phyloP scores from a whole-genome alignment of 2,797 vertebrate species.

The Vipera latastei region DNA sequence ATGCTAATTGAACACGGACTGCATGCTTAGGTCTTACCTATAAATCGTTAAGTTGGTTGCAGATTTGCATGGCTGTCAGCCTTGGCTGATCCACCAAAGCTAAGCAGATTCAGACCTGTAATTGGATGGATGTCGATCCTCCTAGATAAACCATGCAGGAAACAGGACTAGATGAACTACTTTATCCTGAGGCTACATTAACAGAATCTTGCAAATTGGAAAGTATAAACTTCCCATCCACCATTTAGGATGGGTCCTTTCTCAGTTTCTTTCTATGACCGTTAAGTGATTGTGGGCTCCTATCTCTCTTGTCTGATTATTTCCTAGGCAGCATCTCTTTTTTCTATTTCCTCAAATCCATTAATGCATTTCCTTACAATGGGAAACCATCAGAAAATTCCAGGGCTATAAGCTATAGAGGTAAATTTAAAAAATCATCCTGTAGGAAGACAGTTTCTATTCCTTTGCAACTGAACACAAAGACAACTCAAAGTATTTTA shows the following conservation, averaged over 20 bases:
- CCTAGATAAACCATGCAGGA: neutral
- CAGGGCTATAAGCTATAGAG: neutral
- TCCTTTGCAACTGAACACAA: neutral
- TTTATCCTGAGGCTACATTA: neutral
- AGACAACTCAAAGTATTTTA: neutral
- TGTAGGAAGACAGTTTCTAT: neutral
- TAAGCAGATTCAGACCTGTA: neutral
- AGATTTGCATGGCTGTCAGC: slow-evolving; percentile 38
- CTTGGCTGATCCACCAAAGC: neutral
- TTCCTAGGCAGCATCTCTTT: neutral
- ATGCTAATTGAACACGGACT: slow-evolving; percentile 55
- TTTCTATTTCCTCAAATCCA: neutral
- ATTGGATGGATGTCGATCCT: neutral
- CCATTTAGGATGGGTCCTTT: neutral
- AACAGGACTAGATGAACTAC: neutral
- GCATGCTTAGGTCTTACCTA: slow-evolving; percentile 51
- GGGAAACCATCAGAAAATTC: neutral
- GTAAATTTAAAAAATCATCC: neutral
- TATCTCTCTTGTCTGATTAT: neutral
- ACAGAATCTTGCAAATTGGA: neutral
- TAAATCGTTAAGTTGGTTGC: slow-evolving; percentile 51
- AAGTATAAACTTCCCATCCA: neutral
- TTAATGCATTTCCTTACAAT: neutral
- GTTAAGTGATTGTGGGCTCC: neutral
- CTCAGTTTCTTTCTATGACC: neutral